Evolutionary conservation across 2,113 vertebrate genomes (phyloP), one percentile per base, ranked within the genome.

Genomic region (Gambusia holbrooki): DNA sequence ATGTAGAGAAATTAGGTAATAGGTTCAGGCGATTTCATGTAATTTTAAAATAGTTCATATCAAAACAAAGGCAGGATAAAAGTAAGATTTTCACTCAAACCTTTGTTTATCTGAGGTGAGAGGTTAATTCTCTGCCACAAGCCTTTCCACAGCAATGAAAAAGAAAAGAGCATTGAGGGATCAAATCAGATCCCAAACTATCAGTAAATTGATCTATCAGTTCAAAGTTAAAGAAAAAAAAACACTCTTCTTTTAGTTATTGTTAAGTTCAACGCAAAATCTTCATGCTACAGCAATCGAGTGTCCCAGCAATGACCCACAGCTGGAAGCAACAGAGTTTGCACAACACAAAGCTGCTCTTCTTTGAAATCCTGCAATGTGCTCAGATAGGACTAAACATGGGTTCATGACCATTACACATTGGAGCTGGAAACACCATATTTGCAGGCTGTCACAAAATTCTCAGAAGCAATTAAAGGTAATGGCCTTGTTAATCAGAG

Each of bases 401-500:
- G 25, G 33, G 63, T n/a, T 35, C 14, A 30, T 17, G 25, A 67
- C 35, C 19, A 64, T 9, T 54, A 64, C 54, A 77, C 61, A 62
- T 33, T 78, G 40, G 37, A 58, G 62, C 67, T 83, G 62, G 72
- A 40, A 65, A 54, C 30, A 60, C 67, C 33, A 22, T 61, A 37
- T 87, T 82, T 68, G 62, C 40, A 14, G 48, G 48, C 62, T 62
- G 83, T 77, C 74, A 77, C 73, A 80, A 51, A 71, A 35, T 87
- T 82, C 84, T 77, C 84, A 81, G 85, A 85, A 84, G 83, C 86
- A 90, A 92, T 92, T 91, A 86, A 74, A 71, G 68, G 22, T 90
- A 90, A 93, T 89, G 85, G 71, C 58, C 84, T 84, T 80, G 88
- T 92, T 91, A 90, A 92, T 92, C 88, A 88, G 79, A 74, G 81